These are phyloP conservation scores for Phortica variegata DNA, from an alignment of 1,140 invertebrate genomes.

Conservation along the genomic window DNA sequence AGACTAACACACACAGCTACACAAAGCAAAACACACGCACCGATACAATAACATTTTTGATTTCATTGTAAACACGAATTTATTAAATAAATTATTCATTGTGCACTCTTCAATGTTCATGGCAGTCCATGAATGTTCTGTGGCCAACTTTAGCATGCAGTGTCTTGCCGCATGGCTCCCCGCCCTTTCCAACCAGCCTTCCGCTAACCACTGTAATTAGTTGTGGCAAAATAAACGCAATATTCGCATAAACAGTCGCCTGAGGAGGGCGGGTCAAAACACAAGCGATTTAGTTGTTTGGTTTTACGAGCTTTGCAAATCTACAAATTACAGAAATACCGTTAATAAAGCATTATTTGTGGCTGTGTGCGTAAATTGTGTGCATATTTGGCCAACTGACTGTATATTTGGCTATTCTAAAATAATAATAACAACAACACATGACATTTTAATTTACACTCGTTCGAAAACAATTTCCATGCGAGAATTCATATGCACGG, in stretches of 20 bases:
- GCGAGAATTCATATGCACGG: no score
- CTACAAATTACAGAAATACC: no score
- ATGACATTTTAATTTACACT: slow-evolving; percentile 52
- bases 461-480: slow-evolving; percentile 46
- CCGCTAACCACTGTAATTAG: slow-evolving; percentile 51
- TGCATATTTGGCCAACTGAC: not conserved
- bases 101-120: slow-evolving; percentile 28
- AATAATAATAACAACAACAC: not conserved
- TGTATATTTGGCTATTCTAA: slow-evolving; percentile 31
- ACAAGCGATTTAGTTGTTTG: no score
- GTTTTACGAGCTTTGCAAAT: no score
- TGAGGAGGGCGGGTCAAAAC: no score
- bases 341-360: no score
- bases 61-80: slow-evolving; percentile 51
- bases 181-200: not conserved
- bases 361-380: slow-evolving; percentile 15
- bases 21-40: no score
- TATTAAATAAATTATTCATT: slow-evolving; percentile 55
- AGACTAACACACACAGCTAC: no score
- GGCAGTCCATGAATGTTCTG: slow-evolving; percentile 45
- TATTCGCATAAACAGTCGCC: no score
- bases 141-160: slow-evolving; percentile 52
- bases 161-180: slow-evolving; percentile 23
- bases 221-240: slow-evolving; percentile 53
- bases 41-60: no score